Base-by-base conservation (phyloP, 1,140 invertebrate genomes). In the Stenopsyche tienmushanensis region DNA sequence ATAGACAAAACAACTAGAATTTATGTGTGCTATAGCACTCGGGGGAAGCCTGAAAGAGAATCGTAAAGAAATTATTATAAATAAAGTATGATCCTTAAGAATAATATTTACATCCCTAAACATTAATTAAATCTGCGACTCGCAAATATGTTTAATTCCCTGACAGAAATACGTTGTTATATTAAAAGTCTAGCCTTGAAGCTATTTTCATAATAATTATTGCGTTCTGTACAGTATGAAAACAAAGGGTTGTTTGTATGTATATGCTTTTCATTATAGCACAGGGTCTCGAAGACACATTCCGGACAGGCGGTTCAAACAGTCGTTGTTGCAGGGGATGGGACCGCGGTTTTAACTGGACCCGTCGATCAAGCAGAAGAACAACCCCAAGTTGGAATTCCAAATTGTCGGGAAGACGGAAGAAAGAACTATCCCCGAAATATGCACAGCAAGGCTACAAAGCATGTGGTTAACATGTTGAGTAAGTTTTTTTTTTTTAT, bases 381-480 rank as follows among this genome's bases (percentile, higher is more conserved):
- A 18, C 41, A 24, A 26, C 1, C 23, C n/a, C 13, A 17, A 1
- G 8, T 49, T 29, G 17, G 49, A 25, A 15, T 21, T 21, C 24
- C 41, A 10, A 29, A 47, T 21, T 26, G 52, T 17, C 15, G 54
- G 0, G 69, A 64, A 39, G 65, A 70, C 18, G 65, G 62, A 15
- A 34, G 69, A 34, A 65, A 57, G 54, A 71, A 67, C 52, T 65
- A 70, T 58, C 60, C 39, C 50, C 65, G 59, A 39, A 71, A 62
- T 29, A 80, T 76, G 72, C 80, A 81, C 34, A 79, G 76, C 26
- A 80, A 81, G 65, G 83, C 83, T 1, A 83, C 82, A 5, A 80
- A 76, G 64, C 76, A 82, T 70, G 82, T 84, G 25, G 72, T 85
- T 3, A 84, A 84, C 71, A 84, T 85, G 82, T 73, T 86, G 59